Conservation (phyloP, 2,888 invertebrate species). For the Belgica antarctica region DNA sequence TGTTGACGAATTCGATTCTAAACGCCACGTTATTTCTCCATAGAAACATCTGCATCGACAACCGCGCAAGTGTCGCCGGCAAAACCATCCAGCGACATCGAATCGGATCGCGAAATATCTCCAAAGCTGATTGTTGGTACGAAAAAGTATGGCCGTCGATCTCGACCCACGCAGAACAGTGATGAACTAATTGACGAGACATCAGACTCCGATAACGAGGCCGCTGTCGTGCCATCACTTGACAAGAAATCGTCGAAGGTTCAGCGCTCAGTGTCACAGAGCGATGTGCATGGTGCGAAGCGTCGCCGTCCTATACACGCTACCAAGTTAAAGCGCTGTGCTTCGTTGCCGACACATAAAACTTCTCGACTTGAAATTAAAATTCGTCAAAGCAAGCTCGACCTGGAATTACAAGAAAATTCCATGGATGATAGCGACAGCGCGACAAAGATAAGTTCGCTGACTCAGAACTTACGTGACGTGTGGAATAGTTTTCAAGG, state of each 20-base stretch:
- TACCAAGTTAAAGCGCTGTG: constrained; percentile 59
- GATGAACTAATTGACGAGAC: constrained; percentile 47
- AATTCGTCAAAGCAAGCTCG: constrained; percentile 43
- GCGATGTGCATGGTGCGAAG: constrained; percentile 58
- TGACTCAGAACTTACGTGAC: constrained; percentile 34
- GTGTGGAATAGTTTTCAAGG: constrained; percentile 64
- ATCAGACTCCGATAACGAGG: constrained; percentile 53
- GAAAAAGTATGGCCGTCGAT: constrained; percentile 73
- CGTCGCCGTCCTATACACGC: constrained; percentile 51
- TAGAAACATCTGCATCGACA: constrained; percentile 36
- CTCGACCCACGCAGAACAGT: constrained; percentile 59
- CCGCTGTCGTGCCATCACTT: constrained; percentile 45
- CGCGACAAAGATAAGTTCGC: constrained; percentile 12
- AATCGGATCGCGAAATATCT: constrained; percentile 67
- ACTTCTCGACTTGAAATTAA: constrained; percentile 48
- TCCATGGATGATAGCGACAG: constrained; percentile 38
- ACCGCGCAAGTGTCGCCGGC: constrained; percentile 23
- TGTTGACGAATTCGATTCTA: background rate
- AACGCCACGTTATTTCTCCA: background rate
- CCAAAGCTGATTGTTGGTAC: constrained; percentile 71
- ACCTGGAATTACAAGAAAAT: constrained; percentile 38
- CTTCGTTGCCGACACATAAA: constrained; percentile 58
- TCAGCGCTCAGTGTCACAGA: constrained; percentile 60
- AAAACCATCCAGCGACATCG: constrained; percentile 55
- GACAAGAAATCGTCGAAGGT: constrained; percentile 49